Evolutionary conservation across 2,797 vertebrate species (phyloP).

Genomic region (Gadopsis bispinosus): DNA sequence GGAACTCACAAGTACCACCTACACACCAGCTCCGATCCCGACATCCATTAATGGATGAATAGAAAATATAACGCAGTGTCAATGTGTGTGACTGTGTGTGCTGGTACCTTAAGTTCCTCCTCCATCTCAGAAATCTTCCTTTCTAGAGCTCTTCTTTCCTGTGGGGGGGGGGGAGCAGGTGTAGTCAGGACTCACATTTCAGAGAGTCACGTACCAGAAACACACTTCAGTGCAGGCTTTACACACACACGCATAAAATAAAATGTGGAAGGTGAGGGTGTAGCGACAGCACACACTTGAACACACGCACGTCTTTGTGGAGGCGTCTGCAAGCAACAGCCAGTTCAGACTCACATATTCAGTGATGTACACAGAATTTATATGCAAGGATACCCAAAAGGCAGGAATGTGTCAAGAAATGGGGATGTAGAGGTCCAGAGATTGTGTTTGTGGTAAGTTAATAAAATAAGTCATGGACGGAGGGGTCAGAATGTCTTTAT

Average conservation of each 20-base stretch:
- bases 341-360: conserved; percentile 30
- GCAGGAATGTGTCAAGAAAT: not conserved
- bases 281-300: conserved; percentile 45
- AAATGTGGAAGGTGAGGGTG: conserved; percentile 49
- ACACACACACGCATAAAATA: conserved; percentile 29
- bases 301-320: conserved; percentile 67
- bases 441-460: not conserved
- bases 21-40: conserved; percentile 4
- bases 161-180: conserved; percentile 28
- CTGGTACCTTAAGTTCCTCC: conserved; percentile 97
- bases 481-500: conserved; percentile 7
- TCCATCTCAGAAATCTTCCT: conserved; percentile 99
- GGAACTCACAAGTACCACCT: conserved; percentile 31
- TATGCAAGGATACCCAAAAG: not conserved
- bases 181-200: not conserved
- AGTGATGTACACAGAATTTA: conserved; percentile 4
- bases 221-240: conserved; percentile 8
- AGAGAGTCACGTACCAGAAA: not conserved
- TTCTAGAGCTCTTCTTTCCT: conserved; percentile 99
- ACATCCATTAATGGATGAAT: conserved; percentile 9
- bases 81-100: not conserved
- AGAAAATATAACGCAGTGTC: not conserved
- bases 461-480: conserved; percentile 23
- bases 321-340: conserved; percentile 72
- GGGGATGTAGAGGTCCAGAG: conserved; percentile 11